Conservation (phyloP, 2,888 invertebrate species). For the Ephialtes manifestator region DNA sequence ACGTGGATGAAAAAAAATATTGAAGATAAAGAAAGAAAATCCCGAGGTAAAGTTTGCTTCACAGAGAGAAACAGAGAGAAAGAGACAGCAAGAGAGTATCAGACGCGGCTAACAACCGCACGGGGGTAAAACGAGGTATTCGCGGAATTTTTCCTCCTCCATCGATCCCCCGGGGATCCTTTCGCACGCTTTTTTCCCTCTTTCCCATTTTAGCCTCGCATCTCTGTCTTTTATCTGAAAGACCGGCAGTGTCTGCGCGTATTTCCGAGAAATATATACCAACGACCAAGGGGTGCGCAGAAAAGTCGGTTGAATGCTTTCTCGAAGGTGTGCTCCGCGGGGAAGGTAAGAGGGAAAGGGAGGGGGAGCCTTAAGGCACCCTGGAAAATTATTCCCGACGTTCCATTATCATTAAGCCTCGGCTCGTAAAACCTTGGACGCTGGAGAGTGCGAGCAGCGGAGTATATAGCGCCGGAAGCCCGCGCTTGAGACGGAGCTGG, state of each 20-base stretch:
- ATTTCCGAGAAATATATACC: neutral
- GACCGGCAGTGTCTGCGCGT: slow-evolving; percentile 35
- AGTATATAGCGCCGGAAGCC: slow-evolving; percentile 44
- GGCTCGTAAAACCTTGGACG: slow-evolving; percentile 68
- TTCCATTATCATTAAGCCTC: slow-evolving; percentile 76
- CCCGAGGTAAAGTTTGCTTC: slow-evolving; percentile 36
- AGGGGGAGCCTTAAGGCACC: slow-evolving; percentile 41
- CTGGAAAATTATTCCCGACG: slow-evolving; percentile 74
- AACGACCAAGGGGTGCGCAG: neutral
- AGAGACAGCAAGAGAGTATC: slow-evolving; percentile 10
- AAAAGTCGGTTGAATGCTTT: slow-evolving; percentile 47
- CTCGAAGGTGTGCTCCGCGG: slow-evolving; percentile 44
- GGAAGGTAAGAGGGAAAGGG: slow-evolving; percentile 8
- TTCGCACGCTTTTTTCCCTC: slow-evolving; percentile 28
- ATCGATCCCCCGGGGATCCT: slow-evolving; percentile 44
- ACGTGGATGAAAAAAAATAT: slow-evolving; percentile 29
- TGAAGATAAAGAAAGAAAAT: slow-evolving; percentile 45
- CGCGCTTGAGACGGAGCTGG: slow-evolving; percentile 10
- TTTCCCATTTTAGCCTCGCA: slow-evolving; percentile 18
- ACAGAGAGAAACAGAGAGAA: neutral
- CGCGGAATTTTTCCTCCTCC: slow-evolving; percentile 44
- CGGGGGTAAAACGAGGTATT: slow-evolving; percentile 42
- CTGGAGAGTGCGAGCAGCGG: slow-evolving; percentile 32
- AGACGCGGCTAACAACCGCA: slow-evolving; percentile 39
- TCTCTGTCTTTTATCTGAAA: slow-evolving; percentile 22